Conservation (phyloP, 2,888 invertebrate genomes). For the Trisateles emortualis region DNA sequence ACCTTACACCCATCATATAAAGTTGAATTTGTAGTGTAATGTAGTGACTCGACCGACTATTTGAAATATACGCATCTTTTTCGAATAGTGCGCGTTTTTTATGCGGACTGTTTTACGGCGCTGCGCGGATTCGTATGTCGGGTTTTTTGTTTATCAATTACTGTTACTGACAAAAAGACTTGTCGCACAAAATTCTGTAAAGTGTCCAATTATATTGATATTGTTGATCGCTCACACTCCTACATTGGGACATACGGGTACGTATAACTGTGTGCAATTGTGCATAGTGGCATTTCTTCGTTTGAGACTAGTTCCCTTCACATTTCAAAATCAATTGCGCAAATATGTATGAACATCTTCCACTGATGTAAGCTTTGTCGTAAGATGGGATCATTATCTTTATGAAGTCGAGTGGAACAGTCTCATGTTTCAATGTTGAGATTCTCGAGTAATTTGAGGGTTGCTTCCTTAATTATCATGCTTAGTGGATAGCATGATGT, state of each 20-base stretch:
- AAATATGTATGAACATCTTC: neutral
- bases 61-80: too few species aligned
- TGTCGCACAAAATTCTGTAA: too few species aligned
- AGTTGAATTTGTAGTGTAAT: too few species aligned
- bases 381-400: neutral
- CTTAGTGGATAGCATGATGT: slow-evolving; percentile 25
- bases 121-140: too few species aligned
- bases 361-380: neutral
- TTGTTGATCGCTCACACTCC: neutral
- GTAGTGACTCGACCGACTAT: too few species aligned
- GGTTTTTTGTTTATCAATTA: too few species aligned
- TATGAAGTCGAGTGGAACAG: neutral
- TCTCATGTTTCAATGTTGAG: neutral
- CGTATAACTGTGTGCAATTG: neutral
- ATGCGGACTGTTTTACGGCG: too few species aligned
- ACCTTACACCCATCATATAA: too few species aligned
- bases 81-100: too few species aligned
- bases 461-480: slow-evolving; percentile 31
- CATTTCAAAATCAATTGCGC: neutral
- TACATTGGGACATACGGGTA: neutral
- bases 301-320: neutral
- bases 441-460: slow-evolving; percentile 14
- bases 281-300: neutral
- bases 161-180: too few species aligned
- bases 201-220: too few species aligned